Base-by-base conservation (phyloP, 2,797 vertebrate genomes). In the Monodelphis domestica region DNA sequence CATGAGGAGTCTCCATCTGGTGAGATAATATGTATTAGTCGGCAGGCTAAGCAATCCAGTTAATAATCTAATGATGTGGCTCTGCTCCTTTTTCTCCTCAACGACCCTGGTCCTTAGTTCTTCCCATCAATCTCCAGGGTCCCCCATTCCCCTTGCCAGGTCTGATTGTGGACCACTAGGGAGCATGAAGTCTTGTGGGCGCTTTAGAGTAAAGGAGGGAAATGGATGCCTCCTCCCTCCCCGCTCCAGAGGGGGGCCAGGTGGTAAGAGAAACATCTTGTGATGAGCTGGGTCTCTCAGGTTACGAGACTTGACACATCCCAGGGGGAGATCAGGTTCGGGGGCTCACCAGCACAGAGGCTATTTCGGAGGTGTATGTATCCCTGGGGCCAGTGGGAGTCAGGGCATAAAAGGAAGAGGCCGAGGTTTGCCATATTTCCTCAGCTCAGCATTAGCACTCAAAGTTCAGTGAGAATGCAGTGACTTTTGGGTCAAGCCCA, bases 391-490 rank as follows among this genome's bases (percentile, higher is more conserved):
- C 70, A 84, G 24, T 45, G 38, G 38, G 70, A 84, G 38, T 84
- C 70, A 84, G 70, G 70, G 70, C 70, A 84, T 84, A 84, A 84
- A 84, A 84, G 38, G 70, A 84, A 84, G 70, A 84, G 38, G 84
- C 3, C 45, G 38, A 1, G 4, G 38, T 84, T 84, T 26, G 70
- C 21, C 50, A 50, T 84, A 84, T 26, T 50, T 24, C 70, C 70
- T 84, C 38, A 50, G 70, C 70, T 84, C 38, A 84, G 38, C 70
- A 50, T 50, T 26, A 50, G 24, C 70, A 26, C 70, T 84, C 38
- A 50, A 26, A 84, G 70, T 84, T 84, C 70, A 84, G 24, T 11
- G 24, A 12, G 38, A 50, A 26, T 3, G 38, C 12, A 10, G 24
- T 84, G 70, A 84, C 70, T 50, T 84, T 84, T 28, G 26, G 70